Evolutionary conservation across 2,113 vertebrate genomes (phyloP), one percentile per base, ranked within the genome.

Genomic region (Gobius niger): DNA sequence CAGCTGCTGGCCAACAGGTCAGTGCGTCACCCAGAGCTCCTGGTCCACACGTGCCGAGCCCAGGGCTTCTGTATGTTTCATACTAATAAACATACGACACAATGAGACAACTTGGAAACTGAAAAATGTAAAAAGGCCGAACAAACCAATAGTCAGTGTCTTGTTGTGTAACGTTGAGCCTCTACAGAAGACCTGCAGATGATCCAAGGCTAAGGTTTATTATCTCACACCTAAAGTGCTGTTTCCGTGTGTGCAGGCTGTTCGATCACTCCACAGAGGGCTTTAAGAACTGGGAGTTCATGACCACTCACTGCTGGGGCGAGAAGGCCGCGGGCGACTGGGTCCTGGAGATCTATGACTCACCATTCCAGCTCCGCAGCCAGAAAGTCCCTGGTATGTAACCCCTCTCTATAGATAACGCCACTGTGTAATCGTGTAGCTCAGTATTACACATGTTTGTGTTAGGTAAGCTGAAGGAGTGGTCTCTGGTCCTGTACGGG

Each of bases 191-290:
- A 34, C 3, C 24, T 24, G 24, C 24, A 34, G 24, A 34, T 34
- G n/a, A n/a, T n/a, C n/a, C 24, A 2, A 34, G 24, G 24, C 24
- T 34, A 34, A 34, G 24, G 24, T 34, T 34, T 34, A 34, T 4
- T 34, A 34, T 34, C 24, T 24, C 24, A 24, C 24, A 24, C 24
- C 24, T 24, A 24, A 44, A 76, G 44, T 63, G 68, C 34, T 74
- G 34, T 74, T 18, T 64, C 5, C 69, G 14, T 65, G 5, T 92
- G 86, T 88, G 42, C 91, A 99, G 98, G 90, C 88, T 99, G 73
- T 99, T 99, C 92, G 98, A 99, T 90, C 96, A 99, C 92, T 99
- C 98, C 75, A 98, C 97, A 95, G 98, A 99, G 92, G 98, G 98
- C 62, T 99, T 99, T 91, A 99, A 98, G 91, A 98, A 98, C 90